Evolutionary conservation across 2,113 vertebrate genomes (phyloP), one percentile per base, ranked within the genome.

Genomic region (Neoarius graeffei): DNA sequence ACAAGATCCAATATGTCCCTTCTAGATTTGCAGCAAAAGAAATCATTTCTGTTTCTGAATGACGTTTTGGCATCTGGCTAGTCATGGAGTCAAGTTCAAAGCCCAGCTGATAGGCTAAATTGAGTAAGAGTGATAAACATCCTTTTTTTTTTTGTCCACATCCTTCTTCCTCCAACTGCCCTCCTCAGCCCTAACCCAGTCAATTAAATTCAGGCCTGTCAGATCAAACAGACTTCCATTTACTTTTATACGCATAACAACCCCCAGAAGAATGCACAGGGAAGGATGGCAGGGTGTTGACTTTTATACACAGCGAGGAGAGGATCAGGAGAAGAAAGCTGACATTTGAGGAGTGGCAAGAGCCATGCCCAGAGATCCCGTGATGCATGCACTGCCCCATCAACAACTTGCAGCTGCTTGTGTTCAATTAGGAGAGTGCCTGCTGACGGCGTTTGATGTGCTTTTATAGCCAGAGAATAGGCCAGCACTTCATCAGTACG

Each of bases 131-230:
- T 85, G 89, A 91, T 27, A 50, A 56, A 76, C 81, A 86, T 74
- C 42, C 79, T 76, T 87, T 88, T 62, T 87, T 87, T 88, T 60
- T 87, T 81, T 50, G 42, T 50, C 89, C 85, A 79, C 80, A 76
- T 92, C 91, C 90, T 89, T 83, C 25, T 91, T 85, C 71, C 60
- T 90, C 90, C 83, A 74, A 87, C 89, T 92, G 89, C 91, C 90
- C 91, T 92, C 88, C 77, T 77, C 81, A 90, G 91, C 71, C 83
- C 92, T 91, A 91, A 93, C 92, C 90, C 88, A 92, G 89, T 91
- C 91, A 93, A 93, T 94, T 94, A 91, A 93, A 92, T 93, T 92
- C 90, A 92, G 91, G 90, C 89, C 88, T 93, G 93, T 94, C 91
- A 93, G 92, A 93, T 94, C 92, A 94, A 94, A 95, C 91, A 89